Base-by-base conservation (phyloP, 2,797 vertebrate species). In the Spondyliosoma cantharus region DNA sequence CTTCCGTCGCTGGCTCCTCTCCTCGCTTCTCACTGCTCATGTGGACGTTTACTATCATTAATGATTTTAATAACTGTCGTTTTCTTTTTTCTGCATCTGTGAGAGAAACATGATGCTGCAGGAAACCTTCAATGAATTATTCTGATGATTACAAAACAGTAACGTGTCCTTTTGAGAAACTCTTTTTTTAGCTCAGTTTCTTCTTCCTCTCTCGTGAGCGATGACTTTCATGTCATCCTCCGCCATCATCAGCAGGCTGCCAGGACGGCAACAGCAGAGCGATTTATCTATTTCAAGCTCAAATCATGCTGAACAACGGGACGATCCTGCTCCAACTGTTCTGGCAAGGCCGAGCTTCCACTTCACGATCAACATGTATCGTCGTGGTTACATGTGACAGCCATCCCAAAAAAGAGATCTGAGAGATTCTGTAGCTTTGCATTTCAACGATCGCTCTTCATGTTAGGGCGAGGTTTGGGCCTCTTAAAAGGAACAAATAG, bases 171-270 rank as follows among this genome's bases (percentile, higher is more conserved):
- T 43, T 8, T 16, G 56, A 67, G 50, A 69, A 66, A 42, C 19
- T 4, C 74, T 15, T 58, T 78, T 80, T 65, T 76, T 81, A 79
- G 70, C 68, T 85, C 32, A 1, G 32, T 37, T 37, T 8, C 32
- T 37, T 37, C 74, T 56, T 48, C 19, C 60, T 24, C 32, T 22
- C 74, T 78, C 20, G 45, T 80, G 80, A 85, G 77, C 27, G 24
- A 70, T 79, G 76, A 62, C 77, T 81, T 74, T 73, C 58, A 62
- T 69, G 61, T 80, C 76, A 1, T n/a, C 46, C 46, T n/a, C 50
- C 46, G 4, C 13, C 61, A 4, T 37, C 46, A 24, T 0, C 59
- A 11, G 16, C 16, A 0, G 17, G 32, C 70, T 79, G 76, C 68
- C 63, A 75, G 78, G 46, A 59, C 20, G 0, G 16, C 66, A 12